These are phyloP conservation scores for Cyprinus carpio DNA, from an alignment of 2,113 vertebrate species.

Conservation along the genomic window DNA sequence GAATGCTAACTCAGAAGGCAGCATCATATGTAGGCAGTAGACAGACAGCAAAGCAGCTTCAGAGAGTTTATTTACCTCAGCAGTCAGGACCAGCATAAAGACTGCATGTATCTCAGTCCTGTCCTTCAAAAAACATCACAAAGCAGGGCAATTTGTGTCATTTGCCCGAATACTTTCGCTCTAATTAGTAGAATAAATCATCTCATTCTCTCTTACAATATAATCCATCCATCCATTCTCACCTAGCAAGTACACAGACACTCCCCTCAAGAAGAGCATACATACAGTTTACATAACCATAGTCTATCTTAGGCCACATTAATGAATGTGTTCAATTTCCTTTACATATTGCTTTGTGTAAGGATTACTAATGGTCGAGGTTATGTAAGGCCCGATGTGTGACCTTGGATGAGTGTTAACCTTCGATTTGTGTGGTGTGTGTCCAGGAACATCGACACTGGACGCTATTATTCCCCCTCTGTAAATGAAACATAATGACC, in stretches of 20 bases:
- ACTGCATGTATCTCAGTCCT: background rate
- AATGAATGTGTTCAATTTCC: slow-evolving; percentile 24
- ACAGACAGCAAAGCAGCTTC: background rate
- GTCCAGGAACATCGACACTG: slow-evolving; percentile 1
- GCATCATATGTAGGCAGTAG: background rate
- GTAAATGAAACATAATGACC: slow-evolving; percentile 61
- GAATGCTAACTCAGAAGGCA: background rate
- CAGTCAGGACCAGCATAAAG: background rate
- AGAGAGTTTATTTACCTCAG: background rate
- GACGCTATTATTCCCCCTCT: slow-evolving; percentile 36
- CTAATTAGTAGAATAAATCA: slow-evolving; percentile 76
- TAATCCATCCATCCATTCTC: slow-evolving; percentile 62
- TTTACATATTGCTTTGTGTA: slow-evolving; percentile 39
- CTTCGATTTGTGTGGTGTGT: slow-evolving; percentile 1
- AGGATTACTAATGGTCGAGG: slow-evolving; percentile 45
- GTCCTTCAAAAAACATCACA: slow-evolving; percentile 63
- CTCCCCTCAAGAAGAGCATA: slow-evolving; percentile 17
- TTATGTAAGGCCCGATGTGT: slow-evolving; percentile 43
- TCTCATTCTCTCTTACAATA: slow-evolving; percentile 58
- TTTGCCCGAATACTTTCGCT: slow-evolving; percentile 56
- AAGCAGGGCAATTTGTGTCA: slow-evolving; percentile 66
- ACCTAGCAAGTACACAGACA: slow-evolving; percentile 25
- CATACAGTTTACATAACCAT: slow-evolving; percentile 24
- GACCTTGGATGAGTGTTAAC: slow-evolving; percentile 52
- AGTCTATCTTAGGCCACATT: slow-evolving; percentile 30